These are phyloP conservation scores for Eudemis profundana DNA, from an alignment of 2,888 invertebrate species.

Conservation along the genomic window DNA sequence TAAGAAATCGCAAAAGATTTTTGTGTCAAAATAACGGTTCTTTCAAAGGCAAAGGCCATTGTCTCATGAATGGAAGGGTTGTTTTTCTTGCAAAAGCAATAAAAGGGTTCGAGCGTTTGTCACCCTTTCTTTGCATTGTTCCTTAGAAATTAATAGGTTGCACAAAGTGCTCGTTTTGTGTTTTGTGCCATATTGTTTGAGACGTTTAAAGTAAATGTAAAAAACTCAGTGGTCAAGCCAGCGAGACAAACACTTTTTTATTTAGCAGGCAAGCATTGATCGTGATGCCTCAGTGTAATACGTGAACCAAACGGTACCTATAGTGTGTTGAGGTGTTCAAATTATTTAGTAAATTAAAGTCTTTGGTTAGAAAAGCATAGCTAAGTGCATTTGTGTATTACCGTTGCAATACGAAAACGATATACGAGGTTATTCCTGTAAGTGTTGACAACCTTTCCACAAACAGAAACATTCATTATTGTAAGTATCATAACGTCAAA, in stretches of 20 bases:
- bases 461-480: slow-evolving; percentile 12
- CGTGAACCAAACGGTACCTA: not conserved
- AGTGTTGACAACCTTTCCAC: slow-evolving; percentile 21
- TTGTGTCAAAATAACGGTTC: slow-evolving; percentile 77
- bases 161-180: slow-evolving; percentile 68
- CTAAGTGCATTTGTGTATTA: not conserved
- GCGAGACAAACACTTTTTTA: slow-evolving; percentile 8
- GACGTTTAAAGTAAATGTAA: slow-evolving; percentile 51
- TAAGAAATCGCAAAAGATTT: slow-evolving; percentile 62
- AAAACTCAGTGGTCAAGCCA: slow-evolving; percentile 48
- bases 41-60: slow-evolving; percentile 66
- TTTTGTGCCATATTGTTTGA: slow-evolving; percentile 60
- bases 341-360: not conserved
- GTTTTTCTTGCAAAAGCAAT: slow-evolving; percentile 74
- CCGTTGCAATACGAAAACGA: not conserved
- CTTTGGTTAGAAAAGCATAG: not conserved
- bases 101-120: slow-evolving; percentile 78
- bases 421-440: slow-evolving; percentile 14
- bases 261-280: slow-evolving; percentile 13
- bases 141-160: slow-evolving; percentile 66
- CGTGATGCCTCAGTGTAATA: not conserved
- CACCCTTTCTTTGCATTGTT: slow-evolving; percentile 75
- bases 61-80: slow-evolving; percentile 78
- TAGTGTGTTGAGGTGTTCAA: not conserved
- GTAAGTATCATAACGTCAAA: slow-evolving; percentile 24